phyloP scores from a whole-genome alignment of 2,113 vertebrate species.

The Callorhinus ursinus region DNA sequence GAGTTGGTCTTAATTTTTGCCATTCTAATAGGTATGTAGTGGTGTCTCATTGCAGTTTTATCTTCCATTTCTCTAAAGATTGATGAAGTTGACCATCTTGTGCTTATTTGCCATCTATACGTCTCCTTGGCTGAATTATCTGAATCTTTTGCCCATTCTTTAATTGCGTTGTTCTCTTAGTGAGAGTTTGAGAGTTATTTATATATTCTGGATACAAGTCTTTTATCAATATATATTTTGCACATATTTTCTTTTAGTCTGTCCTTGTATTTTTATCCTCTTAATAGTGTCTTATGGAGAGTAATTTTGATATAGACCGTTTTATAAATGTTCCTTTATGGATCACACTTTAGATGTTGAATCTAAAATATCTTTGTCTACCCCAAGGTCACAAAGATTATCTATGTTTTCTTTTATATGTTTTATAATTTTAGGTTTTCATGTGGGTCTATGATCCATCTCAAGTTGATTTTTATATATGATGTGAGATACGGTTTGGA shows the following conservation, averaged over 20 bases:
- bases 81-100: background rate
- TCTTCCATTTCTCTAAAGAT: background rate
- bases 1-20: background rate
- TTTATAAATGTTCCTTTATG: background rate
- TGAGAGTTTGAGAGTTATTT: background rate
- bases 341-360: background rate
- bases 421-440: background rate
- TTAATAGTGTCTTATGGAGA: background rate
- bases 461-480: background rate
- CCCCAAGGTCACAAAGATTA: background rate
- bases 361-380: background rate
- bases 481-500: background rate
- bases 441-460: background rate
- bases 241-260: background rate
- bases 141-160: background rate
- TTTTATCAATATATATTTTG: background rate
- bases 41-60: background rate
- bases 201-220: background rate
- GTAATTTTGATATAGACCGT: background rate
- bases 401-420: background rate
- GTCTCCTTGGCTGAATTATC: background rate
- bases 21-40: background rate
- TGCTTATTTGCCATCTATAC: background rate
- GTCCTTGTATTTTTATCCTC: background rate
- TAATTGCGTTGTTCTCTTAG: background rate